Conservation (phyloP, 2,113 vertebrate species). For the Nothoprocta perdicaria region DNA sequence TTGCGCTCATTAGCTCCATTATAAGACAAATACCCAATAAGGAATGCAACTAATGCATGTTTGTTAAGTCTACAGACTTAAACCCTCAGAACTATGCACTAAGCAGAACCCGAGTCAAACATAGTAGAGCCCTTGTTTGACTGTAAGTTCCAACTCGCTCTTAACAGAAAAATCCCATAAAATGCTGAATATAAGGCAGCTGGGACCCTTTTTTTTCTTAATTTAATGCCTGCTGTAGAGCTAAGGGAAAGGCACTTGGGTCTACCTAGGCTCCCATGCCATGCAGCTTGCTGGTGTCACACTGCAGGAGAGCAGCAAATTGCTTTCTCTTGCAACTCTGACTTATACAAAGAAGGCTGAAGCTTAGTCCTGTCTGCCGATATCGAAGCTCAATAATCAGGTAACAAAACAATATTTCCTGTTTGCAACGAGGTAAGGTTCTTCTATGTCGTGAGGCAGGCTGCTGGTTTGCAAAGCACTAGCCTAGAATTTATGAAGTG, state of each 20-base stretch:
- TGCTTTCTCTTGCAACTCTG: neutral
- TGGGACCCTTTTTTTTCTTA: neutral
- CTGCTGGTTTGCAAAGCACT: neutral
- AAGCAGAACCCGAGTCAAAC: conserved; percentile 1
- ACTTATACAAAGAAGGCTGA: neutral
- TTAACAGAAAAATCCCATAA: conserved; percentile 49
- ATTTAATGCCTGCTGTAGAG: neutral
- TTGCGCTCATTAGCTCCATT: neutral
- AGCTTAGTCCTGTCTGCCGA: neutral
- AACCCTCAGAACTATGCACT: conserved; percentile 9
- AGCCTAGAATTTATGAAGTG: neutral
- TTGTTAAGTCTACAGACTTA: conserved; percentile 1
- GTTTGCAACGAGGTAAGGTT: neutral
- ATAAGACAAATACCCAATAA: conserved; percentile 13
- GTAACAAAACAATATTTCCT: neutral
- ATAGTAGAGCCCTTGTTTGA: conserved; percentile 53
- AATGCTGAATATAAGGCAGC: conserved; percentile 56
- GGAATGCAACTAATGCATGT: neutral
- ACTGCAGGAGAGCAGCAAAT: neutral
- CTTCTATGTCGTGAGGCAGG: neutral
- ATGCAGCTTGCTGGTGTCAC: rapidly evolving
- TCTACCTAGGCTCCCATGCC: neutral
- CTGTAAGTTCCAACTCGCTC: conserved; percentile 36
- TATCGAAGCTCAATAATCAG: neutral
- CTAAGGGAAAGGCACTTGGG: neutral